Conservation (phyloP, 2,888 invertebrate species). For the Beris chalybata region DNA sequence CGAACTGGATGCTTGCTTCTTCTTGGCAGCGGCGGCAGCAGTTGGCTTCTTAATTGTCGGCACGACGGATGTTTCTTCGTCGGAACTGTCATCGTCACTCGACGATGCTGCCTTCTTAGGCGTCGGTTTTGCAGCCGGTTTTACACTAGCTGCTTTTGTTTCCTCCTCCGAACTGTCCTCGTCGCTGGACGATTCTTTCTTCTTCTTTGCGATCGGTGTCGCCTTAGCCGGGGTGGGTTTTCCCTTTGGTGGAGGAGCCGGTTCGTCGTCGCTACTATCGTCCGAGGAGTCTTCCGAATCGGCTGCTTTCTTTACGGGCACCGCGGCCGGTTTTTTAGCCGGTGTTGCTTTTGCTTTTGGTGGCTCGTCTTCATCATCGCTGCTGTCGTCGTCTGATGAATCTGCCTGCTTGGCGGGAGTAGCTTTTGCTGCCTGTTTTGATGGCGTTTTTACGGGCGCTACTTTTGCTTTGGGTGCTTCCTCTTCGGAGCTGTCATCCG, state of each 20-base stretch:
- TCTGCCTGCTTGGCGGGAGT: constrained; percentile 7
- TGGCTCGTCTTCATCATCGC: constrained; percentile 31
- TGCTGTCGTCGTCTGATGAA: constrained; percentile 40
- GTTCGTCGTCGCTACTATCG: constrained; percentile 33
- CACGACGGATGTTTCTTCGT: constrained; percentile 49
- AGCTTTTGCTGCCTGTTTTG: constrained; percentile 38
- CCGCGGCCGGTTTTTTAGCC: constrained; percentile 45
- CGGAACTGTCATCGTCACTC: constrained; percentile 54
- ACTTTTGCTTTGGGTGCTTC: constrained; percentile 41
- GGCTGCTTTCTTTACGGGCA: constrained; percentile 12
- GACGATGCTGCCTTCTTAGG: constrained; percentile 38
- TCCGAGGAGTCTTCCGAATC: constrained; percentile 37
- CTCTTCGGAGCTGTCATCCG: constrained; percentile 48
- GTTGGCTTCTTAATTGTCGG: constrained; percentile 46
- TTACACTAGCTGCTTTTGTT: constrained; percentile 40
- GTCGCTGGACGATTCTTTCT: constrained; percentile 40
- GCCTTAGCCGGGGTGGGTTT: constrained; percentile 36
- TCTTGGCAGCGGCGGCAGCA: constrained; percentile 42
- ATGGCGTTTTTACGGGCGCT: constrained; percentile 39
- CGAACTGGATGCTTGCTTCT: constrained; percentile 42
- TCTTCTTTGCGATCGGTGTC: constrained; percentile 43
- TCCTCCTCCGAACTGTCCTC: constrained; percentile 41
- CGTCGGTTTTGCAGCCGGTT: constrained; percentile 38
- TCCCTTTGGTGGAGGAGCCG: constrained; percentile 1
- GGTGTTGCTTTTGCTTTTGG: constrained; percentile 40